Percentiles rank a stretch among this genome's conserved stretches.
These are phyloP conservation scores for Boleophthalmus pectinirostris DNA, from an alignment of 2,113 vertebrate genomes.

Conservation along the genomic window DNA sequence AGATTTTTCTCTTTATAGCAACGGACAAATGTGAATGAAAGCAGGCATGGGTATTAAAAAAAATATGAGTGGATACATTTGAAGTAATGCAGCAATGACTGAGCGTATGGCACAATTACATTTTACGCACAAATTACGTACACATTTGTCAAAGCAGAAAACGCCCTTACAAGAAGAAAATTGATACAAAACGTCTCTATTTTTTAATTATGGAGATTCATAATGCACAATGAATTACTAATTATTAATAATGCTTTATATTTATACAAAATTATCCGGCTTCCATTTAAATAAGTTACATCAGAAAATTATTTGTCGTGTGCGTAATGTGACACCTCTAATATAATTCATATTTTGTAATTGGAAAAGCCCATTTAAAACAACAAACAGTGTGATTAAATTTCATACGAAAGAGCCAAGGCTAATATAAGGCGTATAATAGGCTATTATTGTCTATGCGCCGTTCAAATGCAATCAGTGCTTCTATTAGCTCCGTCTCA, in stretches of 20 bases:
- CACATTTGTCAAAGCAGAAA: background rate
- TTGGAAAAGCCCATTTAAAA: background rate
- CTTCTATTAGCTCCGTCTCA: conserved; percentile 76
- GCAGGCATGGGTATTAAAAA: background rate
- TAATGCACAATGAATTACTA: background rate
- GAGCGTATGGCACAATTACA: background rate
- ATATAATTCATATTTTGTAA: background rate
- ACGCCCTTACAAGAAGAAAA: background rate
- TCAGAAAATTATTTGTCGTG: background rate
- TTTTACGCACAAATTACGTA: conserved; percentile 3
- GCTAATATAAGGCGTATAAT: background rate
- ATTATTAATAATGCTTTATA: too few species aligned
- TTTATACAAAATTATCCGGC: too few species aligned
- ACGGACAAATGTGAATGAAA: background rate
- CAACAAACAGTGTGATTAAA: background rate
- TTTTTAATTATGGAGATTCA: background rate
- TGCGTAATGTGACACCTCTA: background rate
- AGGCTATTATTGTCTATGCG: background rate
- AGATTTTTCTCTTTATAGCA: conserved; percentile 6
- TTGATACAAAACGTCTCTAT: background rate
- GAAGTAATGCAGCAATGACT: background rate
- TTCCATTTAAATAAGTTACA: too few species aligned
- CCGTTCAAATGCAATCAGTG: conserved; percentile 14
- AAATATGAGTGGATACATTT: background rate
- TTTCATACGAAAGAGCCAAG: background rate